These are phyloP conservation scores for Daboia siamensis DNA, from an alignment of 2,113 vertebrate genomes.

Conservation along the genomic window DNA sequence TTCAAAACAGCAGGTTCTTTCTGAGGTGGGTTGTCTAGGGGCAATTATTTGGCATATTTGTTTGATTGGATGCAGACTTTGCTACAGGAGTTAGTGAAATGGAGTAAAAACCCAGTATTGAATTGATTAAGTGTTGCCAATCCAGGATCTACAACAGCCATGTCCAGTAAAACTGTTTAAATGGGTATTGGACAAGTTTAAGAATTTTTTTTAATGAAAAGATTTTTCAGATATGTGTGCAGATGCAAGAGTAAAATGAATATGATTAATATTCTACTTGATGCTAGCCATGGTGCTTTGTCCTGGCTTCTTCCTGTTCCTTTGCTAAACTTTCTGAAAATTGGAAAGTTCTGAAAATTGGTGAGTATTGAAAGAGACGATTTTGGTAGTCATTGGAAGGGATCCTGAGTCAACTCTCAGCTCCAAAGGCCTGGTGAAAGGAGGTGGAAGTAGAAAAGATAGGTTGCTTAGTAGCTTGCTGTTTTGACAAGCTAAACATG, in stretches of 20 bases:
- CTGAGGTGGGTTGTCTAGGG: background rate
- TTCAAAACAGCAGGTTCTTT: background rate
- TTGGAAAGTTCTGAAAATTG: background rate
- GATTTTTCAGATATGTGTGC: background rate
- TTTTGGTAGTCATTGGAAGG: background rate
- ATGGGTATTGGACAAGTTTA: background rate
- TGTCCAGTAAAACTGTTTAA: background rate
- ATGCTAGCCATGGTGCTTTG: background rate
- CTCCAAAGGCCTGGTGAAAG: background rate
- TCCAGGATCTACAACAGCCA: background rate
- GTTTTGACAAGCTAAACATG: background rate
- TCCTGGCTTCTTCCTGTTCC: background rate
- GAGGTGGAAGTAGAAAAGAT: background rate
- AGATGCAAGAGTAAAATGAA: background rate
- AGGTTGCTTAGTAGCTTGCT: background rate
- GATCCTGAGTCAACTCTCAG: background rate
- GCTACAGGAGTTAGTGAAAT: background rate
- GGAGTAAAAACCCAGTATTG: background rate
- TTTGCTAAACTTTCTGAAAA: background rate
- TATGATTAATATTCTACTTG: background rate
- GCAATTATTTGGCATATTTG: background rate
- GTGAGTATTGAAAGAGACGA: background rate
- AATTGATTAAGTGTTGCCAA: background rate
- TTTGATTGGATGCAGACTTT: background rate
- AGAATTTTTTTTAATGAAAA: background rate